phyloP scores from a whole-genome alignment of 1,140 invertebrate species.

The Tetraneura akinire region DNA sequence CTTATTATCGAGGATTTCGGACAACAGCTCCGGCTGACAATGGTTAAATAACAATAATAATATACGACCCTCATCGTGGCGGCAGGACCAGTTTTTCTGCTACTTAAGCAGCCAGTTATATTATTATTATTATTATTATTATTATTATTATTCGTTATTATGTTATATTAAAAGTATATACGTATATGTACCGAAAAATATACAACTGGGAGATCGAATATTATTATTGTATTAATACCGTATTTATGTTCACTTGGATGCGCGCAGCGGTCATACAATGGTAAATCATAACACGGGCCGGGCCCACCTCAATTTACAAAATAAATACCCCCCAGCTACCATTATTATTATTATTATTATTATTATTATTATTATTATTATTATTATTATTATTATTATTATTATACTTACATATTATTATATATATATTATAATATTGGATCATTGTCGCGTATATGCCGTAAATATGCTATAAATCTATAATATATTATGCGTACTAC shows the following conservation, averaged over 20 bases:
- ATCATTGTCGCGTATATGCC: no score
- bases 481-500: no score
- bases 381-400: slow-evolving; percentile 7
- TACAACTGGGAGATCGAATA: slow-evolving; percentile 43
- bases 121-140: slow-evolving; percentile 42
- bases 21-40: slow-evolving; percentile 27
- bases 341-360: slow-evolving; percentile 7
- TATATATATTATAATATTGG: no score
- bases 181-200: background rate
- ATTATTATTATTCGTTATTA: slow-evolving; percentile 49
- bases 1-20: slow-evolving; percentile 46
- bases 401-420: no score
- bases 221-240: slow-evolving; percentile 16
- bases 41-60: slow-evolving; percentile 51
- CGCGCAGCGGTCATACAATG: background rate
- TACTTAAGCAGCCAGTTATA: slow-evolving; percentile 47
- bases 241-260: slow-evolving; percentile 19
- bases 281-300: slow-evolving; percentile 34
- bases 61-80: slow-evolving; percentile 46
- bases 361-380: no score
- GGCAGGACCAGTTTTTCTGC: slow-evolving; percentile 49
- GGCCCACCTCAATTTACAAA: slow-evolving; percentile 38
- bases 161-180: background rate
- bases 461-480: no score
- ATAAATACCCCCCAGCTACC: slow-evolving; percentile 24